These are phyloP conservation scores for Dermochelys coriacea DNA, from an alignment of 2,797 vertebrate species.

Conservation along the genomic window DNA sequence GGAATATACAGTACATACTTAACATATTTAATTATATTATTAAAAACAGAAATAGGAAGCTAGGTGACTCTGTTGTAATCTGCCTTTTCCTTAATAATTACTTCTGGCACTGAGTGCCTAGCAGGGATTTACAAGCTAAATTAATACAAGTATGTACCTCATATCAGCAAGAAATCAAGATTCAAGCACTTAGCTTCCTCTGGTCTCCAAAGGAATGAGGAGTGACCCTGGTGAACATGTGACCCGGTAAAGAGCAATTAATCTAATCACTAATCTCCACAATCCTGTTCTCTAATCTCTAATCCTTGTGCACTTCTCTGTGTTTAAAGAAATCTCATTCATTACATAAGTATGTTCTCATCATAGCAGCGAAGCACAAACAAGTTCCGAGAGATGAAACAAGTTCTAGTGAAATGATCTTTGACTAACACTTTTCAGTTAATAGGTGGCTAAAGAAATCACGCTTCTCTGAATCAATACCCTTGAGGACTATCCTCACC, in stretches of 20 bases:
- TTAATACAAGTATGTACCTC: background rate
- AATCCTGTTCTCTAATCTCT: slow-evolving; percentile 26
- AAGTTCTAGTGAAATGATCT: background rate
- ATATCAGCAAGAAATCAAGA: background rate
- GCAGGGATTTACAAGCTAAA: background rate
- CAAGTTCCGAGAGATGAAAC: slow-evolving; percentile 16
- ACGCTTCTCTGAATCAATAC: background rate
- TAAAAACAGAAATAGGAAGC: background rate
- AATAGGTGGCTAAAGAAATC: background rate
- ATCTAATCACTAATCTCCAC: slow-evolving; percentile 24
- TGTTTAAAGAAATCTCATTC: slow-evolving; percentile 15
- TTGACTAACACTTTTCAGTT: slow-evolving; percentile 26
- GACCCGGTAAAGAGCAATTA: background rate
- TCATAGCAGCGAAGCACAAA: background rate
- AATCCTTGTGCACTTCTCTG: background rate
- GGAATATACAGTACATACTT: background rate
- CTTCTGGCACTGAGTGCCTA: background rate
- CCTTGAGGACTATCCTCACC: slow-evolving; percentile 6
- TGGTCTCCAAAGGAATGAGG: background rate
- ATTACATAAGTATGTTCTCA: background rate
- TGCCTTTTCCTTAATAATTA: background rate
- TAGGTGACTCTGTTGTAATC: background rate
- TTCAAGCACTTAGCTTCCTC: background rate
- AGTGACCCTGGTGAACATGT: background rate
- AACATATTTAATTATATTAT: background rate